Base-by-base conservation (phyloP, 2,797 vertebrate genomes). In the Meriones psammophilus region DNA sequence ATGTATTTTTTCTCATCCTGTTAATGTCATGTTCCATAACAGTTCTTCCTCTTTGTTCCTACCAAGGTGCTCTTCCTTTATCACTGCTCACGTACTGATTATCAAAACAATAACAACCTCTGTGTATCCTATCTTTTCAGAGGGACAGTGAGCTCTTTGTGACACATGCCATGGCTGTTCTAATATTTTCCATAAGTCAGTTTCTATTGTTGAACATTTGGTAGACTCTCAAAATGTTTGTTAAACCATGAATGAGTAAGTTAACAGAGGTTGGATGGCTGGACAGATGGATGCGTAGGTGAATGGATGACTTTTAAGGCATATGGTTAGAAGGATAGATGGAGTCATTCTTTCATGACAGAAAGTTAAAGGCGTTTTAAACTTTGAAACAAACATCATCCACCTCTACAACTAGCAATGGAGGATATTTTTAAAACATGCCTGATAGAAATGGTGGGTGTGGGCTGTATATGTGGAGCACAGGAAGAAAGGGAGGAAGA, bases 231-330 rank as follows among this genome's bases (percentile, higher is more conserved):
- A 60, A 8, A 81, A 86, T 66, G 68, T 69, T 85, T 69, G 13
- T 71, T 91, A 97, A 86, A 58, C 76, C 10, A 30, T 3, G 58
- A 91, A 87, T n/a, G 36, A 56, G 54, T 54, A 83, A 64, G 56
- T 87, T 71, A 24, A 60, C 6, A 39, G 73, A 74, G 26, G 36
- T 5, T 78, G 56, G 60, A 42, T 2, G 30, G 50, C 28, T 42
- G n/a, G 54, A 69, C 5, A 42, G 60, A 10, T 17, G 30, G 77
- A 79, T 15, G 56, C 46, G 33, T 22, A 20, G 71, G 22, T 36
- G 22, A 62, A 58, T 17, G 28, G 60, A 62, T 36, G n/a, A 54
- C 58, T 33, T 36, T 62, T 54, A 30, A n/a, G 36, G 56, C 8
- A 68, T 66, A n/a, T 4, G 24, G 39, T 22, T 20, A 28, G 42